Evolutionary conservation across 2,888 invertebrate genomes (phyloP).

Genomic region (Trissonchulus latispiculum): DNA sequence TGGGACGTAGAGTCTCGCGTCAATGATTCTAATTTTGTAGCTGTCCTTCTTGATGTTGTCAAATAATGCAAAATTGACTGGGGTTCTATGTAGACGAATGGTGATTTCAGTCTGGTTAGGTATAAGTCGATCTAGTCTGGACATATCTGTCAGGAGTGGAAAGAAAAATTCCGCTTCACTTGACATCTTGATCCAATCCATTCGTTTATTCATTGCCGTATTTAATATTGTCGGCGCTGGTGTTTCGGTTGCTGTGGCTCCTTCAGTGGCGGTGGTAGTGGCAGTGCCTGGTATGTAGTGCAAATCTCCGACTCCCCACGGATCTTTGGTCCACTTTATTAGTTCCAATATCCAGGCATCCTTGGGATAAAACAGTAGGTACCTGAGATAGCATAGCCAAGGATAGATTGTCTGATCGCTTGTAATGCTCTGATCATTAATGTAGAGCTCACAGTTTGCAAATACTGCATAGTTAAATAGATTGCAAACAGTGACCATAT

Average conservation of each 20-base stretch:
- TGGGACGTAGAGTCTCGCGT: not conserved
- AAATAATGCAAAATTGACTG: not conserved
- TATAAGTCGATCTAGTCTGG: not conserved
- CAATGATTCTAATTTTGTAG: not conserved
- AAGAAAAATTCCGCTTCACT: no score
- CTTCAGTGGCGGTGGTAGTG: no score
- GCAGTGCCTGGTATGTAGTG: no score
- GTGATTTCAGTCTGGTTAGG: not conserved
- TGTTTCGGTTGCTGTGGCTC: no score
- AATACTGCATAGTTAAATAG: constrained; percentile 13
- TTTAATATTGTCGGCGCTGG: no score
- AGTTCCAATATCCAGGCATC: not conserved
- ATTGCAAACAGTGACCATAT: not conserved
- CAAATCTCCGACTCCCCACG: no score
- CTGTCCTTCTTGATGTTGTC: not conserved
- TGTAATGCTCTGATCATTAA: not conserved
- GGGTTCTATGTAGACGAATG: not conserved
- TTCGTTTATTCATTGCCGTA: no score
- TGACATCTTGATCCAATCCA: no score
- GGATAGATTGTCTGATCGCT: not conserved
- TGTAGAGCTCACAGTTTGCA: not conserved
- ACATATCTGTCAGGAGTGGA: not conserved
- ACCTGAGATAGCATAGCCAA: not conserved
- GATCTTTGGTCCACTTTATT: not conserved
- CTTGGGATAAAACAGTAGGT: not conserved